These are phyloP conservation scores for Acridotheres tristis DNA, from an alignment of 2,797 vertebrate genomes.

Conservation along the genomic window DNA sequence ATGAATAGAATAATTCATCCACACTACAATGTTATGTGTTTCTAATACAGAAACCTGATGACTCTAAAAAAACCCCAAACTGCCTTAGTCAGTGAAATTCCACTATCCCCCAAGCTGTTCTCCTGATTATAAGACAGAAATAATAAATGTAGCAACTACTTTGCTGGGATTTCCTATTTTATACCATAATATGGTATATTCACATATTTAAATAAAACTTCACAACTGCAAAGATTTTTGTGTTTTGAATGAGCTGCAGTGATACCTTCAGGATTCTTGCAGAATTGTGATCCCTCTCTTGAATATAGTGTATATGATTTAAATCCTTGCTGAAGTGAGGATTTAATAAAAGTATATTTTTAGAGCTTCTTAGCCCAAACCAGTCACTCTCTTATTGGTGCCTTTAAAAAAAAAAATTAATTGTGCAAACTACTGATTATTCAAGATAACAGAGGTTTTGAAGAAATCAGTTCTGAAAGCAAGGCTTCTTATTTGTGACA, in stretches of 20 bases:
- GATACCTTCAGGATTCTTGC: background rate
- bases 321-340: background rate
- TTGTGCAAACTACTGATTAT: background rate
- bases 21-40: background rate
- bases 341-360: background rate
- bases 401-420: too few relatives aligned
- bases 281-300: background rate
- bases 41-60: background rate
- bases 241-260: conserved; percentile 4
- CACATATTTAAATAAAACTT: conserved; percentile 18
- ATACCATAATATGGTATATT: conserved; percentile 45
- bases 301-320: background rate
- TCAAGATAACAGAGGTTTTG: background rate
- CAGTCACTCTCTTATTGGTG: background rate
- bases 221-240: background rate
- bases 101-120: background rate
- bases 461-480: background rate
- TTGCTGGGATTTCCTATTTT: conserved; percentile 67
- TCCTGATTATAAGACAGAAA: conserved; percentile 16
- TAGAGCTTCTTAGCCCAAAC: background rate
- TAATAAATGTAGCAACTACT: conserved; percentile 24
- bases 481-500: background rate
- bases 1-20: background rate
- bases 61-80: background rate
- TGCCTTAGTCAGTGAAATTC: conserved; percentile 22